phyloP scores from a whole-genome alignment of 2,113 vertebrate species.

The Lamprotornis superbus region DNA sequence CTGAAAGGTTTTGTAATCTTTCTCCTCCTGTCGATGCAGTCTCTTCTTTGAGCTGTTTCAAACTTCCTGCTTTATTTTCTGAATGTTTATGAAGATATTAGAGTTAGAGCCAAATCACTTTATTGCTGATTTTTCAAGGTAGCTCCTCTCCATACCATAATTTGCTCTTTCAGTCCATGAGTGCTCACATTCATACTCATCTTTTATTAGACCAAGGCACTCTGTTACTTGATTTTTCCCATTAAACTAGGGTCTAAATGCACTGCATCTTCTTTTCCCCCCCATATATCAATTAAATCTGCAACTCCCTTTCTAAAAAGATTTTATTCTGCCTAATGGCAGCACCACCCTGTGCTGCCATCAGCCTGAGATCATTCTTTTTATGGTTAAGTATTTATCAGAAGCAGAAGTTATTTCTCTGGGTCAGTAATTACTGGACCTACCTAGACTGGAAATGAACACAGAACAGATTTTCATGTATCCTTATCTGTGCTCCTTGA shows the following conservation, averaged over 20 bases:
- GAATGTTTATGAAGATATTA: not conserved
- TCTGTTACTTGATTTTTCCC: not conserved
- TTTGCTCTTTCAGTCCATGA: not conserved
- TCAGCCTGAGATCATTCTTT: not conserved
- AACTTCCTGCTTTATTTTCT: not conserved
- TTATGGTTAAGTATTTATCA: slow-evolving; percentile 1
- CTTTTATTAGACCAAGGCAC: not conserved
- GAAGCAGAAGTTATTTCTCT: slow-evolving; percentile 23
- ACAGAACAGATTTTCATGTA: not conserved
- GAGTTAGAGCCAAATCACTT: not conserved
- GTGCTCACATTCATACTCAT: not conserved
- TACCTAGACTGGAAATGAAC: not conserved
- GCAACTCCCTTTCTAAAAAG: not conserved
- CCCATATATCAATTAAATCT: not conserved
- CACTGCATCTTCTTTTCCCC: not conserved
- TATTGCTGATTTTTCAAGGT: not conserved
- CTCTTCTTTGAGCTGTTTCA: not conserved
- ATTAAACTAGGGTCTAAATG: not conserved
- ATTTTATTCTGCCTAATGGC: not conserved
- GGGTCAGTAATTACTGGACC: slow-evolving; percentile 4
- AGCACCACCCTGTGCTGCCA: not conserved
- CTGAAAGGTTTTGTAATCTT: not conserved
- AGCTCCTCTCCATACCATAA: not conserved
- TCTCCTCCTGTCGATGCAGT: not conserved
- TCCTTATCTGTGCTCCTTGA: not conserved